Conservation (phyloP, 1,140 invertebrate genomes). For the Hypothenemus hampei region DNA sequence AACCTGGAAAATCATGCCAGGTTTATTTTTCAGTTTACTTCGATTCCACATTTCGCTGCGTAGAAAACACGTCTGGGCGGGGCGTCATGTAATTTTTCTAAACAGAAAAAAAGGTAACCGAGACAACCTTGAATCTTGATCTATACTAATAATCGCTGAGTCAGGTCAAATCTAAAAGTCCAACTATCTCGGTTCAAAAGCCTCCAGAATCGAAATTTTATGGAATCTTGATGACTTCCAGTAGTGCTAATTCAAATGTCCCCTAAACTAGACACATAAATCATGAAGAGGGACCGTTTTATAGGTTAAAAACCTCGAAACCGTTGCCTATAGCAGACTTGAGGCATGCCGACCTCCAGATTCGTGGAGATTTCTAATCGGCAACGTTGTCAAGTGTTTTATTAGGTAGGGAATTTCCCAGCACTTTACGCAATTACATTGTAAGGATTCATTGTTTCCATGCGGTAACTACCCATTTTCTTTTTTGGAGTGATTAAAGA, state of each 20-base stretch:
- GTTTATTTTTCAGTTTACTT: too few species aligned
- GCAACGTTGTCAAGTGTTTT: too few species aligned
- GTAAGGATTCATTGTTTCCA: too few species aligned
- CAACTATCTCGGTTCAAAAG: not conserved
- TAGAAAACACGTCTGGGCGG: too few species aligned
- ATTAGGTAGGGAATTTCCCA: too few species aligned
- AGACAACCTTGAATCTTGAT: not conserved
- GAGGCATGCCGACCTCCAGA: not conserved
- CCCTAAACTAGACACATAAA: conserved; percentile 2
- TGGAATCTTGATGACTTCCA: not conserved
- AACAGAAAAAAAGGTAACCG: not conserved
- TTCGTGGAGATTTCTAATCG: too few species aligned
- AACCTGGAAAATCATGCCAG: too few species aligned
- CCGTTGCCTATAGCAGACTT: not conserved
- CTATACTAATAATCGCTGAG: not conserved
- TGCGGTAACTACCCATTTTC: too few species aligned
- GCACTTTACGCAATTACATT: too few species aligned
- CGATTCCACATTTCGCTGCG: too few species aligned
- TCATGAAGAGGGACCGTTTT: not conserved
- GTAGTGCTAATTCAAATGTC: not conserved
- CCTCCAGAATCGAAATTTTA: not conserved
- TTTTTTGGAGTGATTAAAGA: too few species aligned
- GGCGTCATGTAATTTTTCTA: not conserved
- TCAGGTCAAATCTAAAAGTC: not conserved
- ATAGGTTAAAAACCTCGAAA: conserved; percentile 2